A percentile compares a stretch with the other conserved stretches of the same genome.
Conservation (phyloP, 2,888 invertebrate species). For the Crossocerus cetratus region DNA sequence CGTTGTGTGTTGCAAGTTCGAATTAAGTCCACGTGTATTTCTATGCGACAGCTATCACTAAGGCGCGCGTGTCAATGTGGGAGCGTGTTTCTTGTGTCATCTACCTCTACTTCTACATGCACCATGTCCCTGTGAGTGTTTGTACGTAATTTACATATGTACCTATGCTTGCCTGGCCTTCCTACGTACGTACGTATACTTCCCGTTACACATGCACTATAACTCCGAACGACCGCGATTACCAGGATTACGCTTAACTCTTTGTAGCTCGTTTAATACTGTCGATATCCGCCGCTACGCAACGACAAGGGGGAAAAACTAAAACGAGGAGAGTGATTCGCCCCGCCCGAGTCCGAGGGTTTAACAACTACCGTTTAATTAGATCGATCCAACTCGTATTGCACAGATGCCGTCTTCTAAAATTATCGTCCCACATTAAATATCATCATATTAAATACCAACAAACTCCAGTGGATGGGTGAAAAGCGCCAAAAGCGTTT, state of each 20-base stretch:
- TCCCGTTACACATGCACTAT: conserved; percentile 24
- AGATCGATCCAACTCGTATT: neutral
- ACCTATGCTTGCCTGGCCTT: conserved; percentile 14
- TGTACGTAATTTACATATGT: conserved; percentile 19
- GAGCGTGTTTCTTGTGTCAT: too few relatives aligned
- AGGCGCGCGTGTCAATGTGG: too few relatives aligned
- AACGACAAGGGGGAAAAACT: conserved; percentile 31
- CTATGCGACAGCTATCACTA: conserved; percentile 32
- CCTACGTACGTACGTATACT: conserved; percentile 19
- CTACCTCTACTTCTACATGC: neutral
- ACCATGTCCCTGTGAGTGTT: neutral
- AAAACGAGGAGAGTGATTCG: conserved; percentile 15
- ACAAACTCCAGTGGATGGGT: neutral
- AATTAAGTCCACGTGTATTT: conserved; percentile 27
- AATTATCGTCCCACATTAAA: too few relatives aligned
- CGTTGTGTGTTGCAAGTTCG: conserved; percentile 30
- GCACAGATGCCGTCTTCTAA: too few relatives aligned
- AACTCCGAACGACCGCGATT: conserved; percentile 48
- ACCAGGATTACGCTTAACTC: conserved; percentile 54
- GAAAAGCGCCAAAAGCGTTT: neutral
- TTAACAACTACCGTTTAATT: neutral
- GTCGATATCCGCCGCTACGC: conserved; percentile 50
- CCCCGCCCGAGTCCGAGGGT: neutral
- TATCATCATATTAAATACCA: too few relatives aligned
- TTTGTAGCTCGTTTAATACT: conserved; percentile 63